A percentile compares a stretch with the other conserved stretches of the same genome.
Evolutionary conservation across 2,888 invertebrate species (phyloP).

Genomic region (Hyalella azteca): DNA sequence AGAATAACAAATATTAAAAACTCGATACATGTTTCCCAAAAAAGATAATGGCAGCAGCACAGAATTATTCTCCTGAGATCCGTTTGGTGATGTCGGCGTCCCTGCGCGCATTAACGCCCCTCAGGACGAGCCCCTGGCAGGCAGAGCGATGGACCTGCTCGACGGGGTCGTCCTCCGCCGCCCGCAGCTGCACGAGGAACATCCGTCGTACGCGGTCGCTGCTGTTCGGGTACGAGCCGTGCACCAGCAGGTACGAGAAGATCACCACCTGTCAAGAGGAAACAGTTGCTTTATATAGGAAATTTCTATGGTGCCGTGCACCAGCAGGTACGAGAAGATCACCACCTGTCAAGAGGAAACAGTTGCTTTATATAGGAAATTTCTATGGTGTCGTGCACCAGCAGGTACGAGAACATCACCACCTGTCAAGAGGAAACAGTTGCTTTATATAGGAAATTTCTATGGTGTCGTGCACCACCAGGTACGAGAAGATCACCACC

Average conservation of each 20-base stretch:
- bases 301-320: constrained; percentile 72
- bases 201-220: constrained; percentile 67
- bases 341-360: constrained; percentile 64
- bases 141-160: constrained; percentile 65
- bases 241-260: constrained; percentile 69
- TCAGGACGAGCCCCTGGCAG: constrained; percentile 68
- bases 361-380: neutral
- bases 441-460: neutral
- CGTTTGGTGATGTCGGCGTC: constrained; percentile 62
- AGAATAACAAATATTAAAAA: neutral
- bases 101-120: constrained; percentile 65
- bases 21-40: neutral
- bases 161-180: constrained; percentile 68
- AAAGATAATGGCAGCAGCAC: neutral
- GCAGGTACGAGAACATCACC: constrained; percentile 69
- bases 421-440: constrained; percentile 62
- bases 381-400: no score
- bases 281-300: neutral
- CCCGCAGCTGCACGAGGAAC: constrained; percentile 67
- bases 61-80: neutral
- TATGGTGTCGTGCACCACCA: constrained; percentile 70
- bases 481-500: constrained; percentile 69
- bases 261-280: constrained; percentile 65
- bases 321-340: constrained; percentile 69
- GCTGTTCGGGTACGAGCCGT: constrained; percentile 68